phyloP scores from a whole-genome alignment of 35 echinoderm and acorn worm genomes.

The Apostichopus parvimensis region DNA sequence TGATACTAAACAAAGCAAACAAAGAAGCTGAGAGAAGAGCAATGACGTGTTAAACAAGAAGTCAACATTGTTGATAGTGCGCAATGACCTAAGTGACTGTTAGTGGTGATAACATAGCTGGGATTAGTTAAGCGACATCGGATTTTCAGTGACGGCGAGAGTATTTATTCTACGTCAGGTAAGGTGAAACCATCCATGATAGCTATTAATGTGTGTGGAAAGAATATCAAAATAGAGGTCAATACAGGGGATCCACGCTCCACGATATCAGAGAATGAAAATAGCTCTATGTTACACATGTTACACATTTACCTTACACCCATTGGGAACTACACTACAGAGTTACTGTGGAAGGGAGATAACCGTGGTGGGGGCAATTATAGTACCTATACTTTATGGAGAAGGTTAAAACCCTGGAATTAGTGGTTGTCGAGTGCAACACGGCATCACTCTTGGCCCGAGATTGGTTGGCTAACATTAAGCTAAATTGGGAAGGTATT shows the following conservation, averaged over 20 bases:
- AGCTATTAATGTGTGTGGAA: conserved; percentile 41
- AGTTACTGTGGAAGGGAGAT: neutral
- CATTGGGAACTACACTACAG: neutral
- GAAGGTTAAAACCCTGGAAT: conserved; percentile 21
- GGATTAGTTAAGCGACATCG: conserved; percentile 13
- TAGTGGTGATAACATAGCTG: too few relatives aligned
- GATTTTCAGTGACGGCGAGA: conserved; percentile 38
- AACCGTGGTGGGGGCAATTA: conserved; percentile 30
- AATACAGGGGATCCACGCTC: conserved; percentile 14
- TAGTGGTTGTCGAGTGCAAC: conserved; percentile 36
- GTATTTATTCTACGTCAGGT: conserved; percentile 10
- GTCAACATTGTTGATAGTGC: too few relatives aligned
- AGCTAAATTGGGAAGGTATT: conserved; percentile 41
- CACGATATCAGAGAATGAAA: conserved; percentile 40
- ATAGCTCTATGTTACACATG: conserved; percentile 13
- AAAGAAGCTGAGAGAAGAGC: too few relatives aligned
- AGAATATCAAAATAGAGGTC: conserved; percentile 41
- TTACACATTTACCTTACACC: neutral
- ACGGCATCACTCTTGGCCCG: conserved; percentile 26
- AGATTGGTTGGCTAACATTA: conserved; percentile 30
- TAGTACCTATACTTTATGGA: conserved; percentile 15
- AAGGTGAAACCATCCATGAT: conserved; percentile 22
- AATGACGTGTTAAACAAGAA: too few relatives aligned
- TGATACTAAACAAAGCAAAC: too few relatives aligned
- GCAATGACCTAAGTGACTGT: too few relatives aligned